Conservation (phyloP, 2,888 invertebrate species). For the Melipona bicolor region DNA sequence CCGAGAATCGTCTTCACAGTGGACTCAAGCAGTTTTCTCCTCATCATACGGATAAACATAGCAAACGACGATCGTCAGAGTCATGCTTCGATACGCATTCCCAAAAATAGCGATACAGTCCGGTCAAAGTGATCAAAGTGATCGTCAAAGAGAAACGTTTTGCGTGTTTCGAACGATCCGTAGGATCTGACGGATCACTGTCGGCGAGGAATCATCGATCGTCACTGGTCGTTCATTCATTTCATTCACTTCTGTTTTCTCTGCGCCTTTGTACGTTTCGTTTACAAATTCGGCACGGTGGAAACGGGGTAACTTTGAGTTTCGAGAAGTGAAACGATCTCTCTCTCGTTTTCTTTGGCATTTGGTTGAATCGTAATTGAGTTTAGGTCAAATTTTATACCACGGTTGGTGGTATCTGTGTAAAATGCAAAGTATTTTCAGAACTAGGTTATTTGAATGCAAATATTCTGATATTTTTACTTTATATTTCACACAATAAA, state of each 20-base stretch:
- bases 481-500: too few relatives aligned
- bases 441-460: not conserved
- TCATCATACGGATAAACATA: constrained; percentile 14
- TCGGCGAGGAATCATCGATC: constrained; percentile 10
- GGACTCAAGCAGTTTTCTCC: constrained; percentile 74
- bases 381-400: too few relatives aligned
- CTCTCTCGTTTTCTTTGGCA: not conserved
- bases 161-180: not conserved
- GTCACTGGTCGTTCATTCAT: not conserved
- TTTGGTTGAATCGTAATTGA: not conserved
- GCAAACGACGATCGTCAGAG: not conserved
- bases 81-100: constrained; percentile 33
- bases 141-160: not conserved
- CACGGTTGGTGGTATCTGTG: too few relatives aligned
- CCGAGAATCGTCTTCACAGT: constrained; percentile 69
- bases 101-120: not conserved
- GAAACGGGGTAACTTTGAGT: not conserved
- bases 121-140: not conserved
- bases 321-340: not conserved
- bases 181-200: not conserved
- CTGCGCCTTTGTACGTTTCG: not conserved
- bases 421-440: not conserved
- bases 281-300: not conserved
- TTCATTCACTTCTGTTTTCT: not conserved
- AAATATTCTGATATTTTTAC: too few relatives aligned